A percentile compares a stretch with the other conserved stretches of the same genome.
Evolutionary conservation across 2,113 vertebrate genomes (phyloP).

Genomic region (Centropus bengalensis): DNA sequence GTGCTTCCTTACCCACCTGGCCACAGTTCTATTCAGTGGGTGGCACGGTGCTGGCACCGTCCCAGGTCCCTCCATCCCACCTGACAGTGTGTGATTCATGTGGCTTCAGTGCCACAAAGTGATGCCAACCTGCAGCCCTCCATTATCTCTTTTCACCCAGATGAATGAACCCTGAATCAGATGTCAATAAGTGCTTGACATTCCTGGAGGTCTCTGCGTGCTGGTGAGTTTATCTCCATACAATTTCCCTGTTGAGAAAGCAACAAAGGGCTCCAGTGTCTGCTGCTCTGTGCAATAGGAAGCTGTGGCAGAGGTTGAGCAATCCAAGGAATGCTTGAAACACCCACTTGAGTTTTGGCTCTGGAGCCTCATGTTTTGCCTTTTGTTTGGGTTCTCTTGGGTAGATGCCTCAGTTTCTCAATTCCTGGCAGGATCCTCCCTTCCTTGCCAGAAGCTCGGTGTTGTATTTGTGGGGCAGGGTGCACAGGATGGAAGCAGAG

Average conservation of each 20-base stretch:
- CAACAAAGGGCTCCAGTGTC: background rate
- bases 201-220: conserved; percentile 38
- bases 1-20: background rate
- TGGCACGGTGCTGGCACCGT: background rate
- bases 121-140: background rate
- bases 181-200: conserved; percentile 34
- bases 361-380: background rate
- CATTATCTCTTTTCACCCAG: conserved; percentile 26
- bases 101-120: background rate
- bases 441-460: background rate
- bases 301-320: conserved; percentile 30
- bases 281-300: conserved; percentile 1
- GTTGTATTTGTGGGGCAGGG: background rate
- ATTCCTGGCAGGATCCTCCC: background rate
- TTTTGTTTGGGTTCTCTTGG: background rate
- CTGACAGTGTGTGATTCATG: background rate
- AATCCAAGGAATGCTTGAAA: conserved; percentile 54
- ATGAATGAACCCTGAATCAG: conserved; percentile 60
- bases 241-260: conserved; percentile 49
- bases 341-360: conserved; percentile 29
- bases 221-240: conserved; percentile 37
- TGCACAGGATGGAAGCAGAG: background rate
- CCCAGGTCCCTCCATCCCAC: background rate
- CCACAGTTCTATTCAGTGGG: background rate
- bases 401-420: conserved; percentile 2